phyloP scores from a whole-genome alignment of 2,888 invertebrate genomes.

The Apamea sordens region DNA sequence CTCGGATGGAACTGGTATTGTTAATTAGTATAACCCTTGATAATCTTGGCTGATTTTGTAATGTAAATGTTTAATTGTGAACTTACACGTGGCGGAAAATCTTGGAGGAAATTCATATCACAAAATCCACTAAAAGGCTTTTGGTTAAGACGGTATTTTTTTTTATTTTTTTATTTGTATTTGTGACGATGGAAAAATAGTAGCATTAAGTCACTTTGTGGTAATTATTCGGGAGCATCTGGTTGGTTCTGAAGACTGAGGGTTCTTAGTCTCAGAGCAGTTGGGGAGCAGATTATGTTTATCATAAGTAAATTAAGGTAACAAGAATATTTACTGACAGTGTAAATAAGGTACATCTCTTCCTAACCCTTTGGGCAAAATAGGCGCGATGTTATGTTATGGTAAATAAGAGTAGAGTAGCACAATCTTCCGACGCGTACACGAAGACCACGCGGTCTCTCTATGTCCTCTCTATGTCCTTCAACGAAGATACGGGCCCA shows the following conservation, averaged over 20 bases:
- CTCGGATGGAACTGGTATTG: constrained; percentile 66
- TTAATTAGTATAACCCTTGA: constrained; percentile 73
- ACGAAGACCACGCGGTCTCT: neutral
- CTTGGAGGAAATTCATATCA: neutral
- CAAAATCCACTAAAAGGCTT: neutral
- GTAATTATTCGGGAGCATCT: too few species aligned
- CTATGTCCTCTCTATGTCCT: too few species aligned
- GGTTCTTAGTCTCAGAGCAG: neutral
- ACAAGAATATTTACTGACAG: too few species aligned
- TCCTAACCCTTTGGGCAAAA: too few species aligned
- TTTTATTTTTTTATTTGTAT: neutral
- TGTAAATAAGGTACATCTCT: neutral
- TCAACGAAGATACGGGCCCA: too few species aligned
- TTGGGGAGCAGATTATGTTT: neutral
- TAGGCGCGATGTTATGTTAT: neutral
- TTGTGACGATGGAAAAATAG: neutral
- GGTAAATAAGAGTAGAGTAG: neutral
- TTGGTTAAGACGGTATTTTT: neutral
- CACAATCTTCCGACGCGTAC: neutral
- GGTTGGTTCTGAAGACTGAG: neutral
- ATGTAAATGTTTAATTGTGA: constrained; percentile 13
- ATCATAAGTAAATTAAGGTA: neutral
- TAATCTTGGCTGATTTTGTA: constrained; percentile 31
- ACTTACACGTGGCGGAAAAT: constrained; percentile 32
- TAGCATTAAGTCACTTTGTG: neutral